A percentile compares a stretch with the other conserved stretches of the same genome.
Conservation (phyloP, 2,113 vertebrate species). For the Ivindomyrus marchei region DNA sequence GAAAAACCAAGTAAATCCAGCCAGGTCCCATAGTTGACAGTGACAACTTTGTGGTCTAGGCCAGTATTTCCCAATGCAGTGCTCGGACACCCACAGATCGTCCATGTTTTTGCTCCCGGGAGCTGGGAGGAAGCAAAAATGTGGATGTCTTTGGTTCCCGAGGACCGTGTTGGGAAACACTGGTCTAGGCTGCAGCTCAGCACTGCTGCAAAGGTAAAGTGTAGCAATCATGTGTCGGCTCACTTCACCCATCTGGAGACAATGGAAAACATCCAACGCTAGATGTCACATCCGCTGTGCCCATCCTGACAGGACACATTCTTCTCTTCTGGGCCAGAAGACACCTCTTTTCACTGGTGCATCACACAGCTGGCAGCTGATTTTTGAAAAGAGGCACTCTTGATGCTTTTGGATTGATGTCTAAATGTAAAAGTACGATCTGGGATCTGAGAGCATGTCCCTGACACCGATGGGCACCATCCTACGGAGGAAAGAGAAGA, state of each 20-base stretch:
- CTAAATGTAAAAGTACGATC: background rate
- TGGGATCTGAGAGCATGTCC: background rate
- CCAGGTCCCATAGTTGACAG: background rate
- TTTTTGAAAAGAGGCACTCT: background rate
- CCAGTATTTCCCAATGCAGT: background rate
- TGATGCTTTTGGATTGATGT: background rate
- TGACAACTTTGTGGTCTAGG: background rate
- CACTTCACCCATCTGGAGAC: background rate
- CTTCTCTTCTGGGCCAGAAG: background rate
- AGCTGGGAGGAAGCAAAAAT: background rate
- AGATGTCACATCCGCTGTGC: background rate
- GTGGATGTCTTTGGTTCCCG: background rate
- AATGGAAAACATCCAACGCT: background rate
- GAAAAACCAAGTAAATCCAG: background rate
- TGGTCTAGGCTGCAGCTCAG: background rate
- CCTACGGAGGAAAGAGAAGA: background rate
- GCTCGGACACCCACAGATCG: background rate
- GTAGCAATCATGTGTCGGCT: background rate
- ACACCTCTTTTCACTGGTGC: background rate
- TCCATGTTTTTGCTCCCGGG: background rate
- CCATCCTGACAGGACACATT: background rate
- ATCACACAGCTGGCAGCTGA: background rate
- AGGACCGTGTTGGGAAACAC: background rate
- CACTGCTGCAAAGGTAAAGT: background rate
- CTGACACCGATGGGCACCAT: background rate